Percentiles rank a stretch among this genome's conserved stretches.
Conservation (phyloP, 2,888 invertebrate species). For the Sarcophaga carnaria region DNA sequence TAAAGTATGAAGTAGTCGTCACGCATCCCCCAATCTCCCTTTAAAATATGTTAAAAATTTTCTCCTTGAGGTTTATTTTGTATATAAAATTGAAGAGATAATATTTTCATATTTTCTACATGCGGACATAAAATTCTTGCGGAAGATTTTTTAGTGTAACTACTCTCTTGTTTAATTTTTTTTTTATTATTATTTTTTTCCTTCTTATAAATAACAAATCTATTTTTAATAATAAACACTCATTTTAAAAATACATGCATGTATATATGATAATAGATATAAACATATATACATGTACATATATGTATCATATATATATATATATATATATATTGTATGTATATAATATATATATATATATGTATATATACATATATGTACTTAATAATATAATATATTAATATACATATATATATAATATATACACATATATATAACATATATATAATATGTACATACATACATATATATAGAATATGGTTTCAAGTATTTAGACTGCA, state of each 20-base stretch:
- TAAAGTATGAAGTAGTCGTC: conserved; percentile 28
- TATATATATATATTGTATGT: conserved; percentile 5
- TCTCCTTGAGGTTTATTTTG: not conserved
- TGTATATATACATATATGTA: not conserved
- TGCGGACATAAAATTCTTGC: conserved; percentile 44
- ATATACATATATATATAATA: conserved; percentile 13
- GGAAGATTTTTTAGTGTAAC: conserved; percentile 60
- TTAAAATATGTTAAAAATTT: not conserved
- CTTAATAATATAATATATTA: not conserved
- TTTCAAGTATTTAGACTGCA: not conserved
- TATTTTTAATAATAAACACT: conserved; percentile 68
- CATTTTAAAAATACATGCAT: conserved; percentile 60
- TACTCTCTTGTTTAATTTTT: conserved; percentile 29
- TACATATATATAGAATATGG: conserved; percentile 1
- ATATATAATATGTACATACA: conserved; percentile 21
- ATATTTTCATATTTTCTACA: conserved; percentile 20
- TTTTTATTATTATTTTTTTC: conserved; percentile 38
- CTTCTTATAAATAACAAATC: conserved; percentile 64
- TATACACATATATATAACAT: conserved; percentile 53
- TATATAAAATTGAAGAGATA: conserved; percentile 21
- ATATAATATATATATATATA: not conserved
- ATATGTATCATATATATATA: not conserved
- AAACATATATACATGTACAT: not conserved
- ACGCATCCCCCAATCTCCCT: conserved; percentile 15
- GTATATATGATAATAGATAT: conserved; percentile 1